Evolutionary conservation across 2,797 vertebrate genomes (phyloP).

Genomic region (Graptemys geographica): DNA sequence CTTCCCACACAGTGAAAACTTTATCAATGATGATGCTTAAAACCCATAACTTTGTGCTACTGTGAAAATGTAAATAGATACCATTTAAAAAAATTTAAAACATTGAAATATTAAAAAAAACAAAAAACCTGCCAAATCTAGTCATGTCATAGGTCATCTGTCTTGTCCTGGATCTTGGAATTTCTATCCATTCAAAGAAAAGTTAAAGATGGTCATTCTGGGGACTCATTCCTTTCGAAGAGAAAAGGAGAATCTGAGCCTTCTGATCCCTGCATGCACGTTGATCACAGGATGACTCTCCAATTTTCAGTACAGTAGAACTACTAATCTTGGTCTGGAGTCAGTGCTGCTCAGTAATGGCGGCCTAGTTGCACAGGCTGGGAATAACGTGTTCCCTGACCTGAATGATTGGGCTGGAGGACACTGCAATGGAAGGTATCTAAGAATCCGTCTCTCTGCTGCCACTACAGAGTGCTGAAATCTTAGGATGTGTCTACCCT

Average conservation of each 20-base stretch:
- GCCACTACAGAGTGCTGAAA: too few species aligned
- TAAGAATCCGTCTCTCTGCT: too few species aligned
- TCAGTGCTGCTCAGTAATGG: not conserved
- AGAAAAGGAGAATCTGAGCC: not conserved
- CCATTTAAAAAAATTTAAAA: too few species aligned
- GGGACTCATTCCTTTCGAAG: not conserved
- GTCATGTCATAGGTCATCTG: too few species aligned
- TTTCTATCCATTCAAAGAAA: not conserved
- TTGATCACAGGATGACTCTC: not conserved
- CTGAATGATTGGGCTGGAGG: not conserved
- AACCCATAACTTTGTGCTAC: too few species aligned
- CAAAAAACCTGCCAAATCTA: too few species aligned
- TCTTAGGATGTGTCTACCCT: too few species aligned
- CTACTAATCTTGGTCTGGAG: not conserved
- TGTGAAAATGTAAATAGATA: too few species aligned
- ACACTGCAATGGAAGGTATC: too few species aligned
- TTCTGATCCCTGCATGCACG: not conserved
- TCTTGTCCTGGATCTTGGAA: not conserved
- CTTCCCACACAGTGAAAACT: too few species aligned
- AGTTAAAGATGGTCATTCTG: not conserved
- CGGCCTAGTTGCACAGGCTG: accelerated
- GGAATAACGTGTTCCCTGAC: not conserved
- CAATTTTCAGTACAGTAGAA: not conserved
- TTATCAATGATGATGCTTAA: too few species aligned
- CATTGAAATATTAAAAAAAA: too few species aligned